These are phyloP conservation scores for Cyprinus carpio DNA, from an alignment of 2,113 vertebrate genomes.

Conservation along the genomic window DNA sequence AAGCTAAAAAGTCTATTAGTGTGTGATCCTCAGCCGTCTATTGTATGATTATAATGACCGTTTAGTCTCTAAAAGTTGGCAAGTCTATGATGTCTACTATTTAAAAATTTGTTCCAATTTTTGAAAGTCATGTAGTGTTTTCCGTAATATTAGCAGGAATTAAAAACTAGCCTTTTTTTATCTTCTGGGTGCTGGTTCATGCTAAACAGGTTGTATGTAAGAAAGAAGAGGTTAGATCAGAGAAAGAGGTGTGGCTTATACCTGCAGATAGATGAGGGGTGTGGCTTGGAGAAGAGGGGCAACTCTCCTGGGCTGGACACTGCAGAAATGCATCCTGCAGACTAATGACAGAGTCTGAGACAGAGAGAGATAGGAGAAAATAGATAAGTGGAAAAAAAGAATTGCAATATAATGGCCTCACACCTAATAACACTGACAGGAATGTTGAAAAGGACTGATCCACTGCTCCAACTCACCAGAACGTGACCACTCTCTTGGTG, in stretches of 20 bases:
- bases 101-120: too few relatives aligned
- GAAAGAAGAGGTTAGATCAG: background rate
- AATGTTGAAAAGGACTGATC: background rate
- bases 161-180: too few relatives aligned
- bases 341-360: conserved; percentile 85
- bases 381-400: background rate
- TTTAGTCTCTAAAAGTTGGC: too few relatives aligned
- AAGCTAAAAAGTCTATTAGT: too few relatives aligned
- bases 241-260: conserved; percentile 54
- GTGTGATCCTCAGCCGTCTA: too few relatives aligned
- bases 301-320: conserved; percentile 76
- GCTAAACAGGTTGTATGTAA: background rate
- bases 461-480: conserved; percentile 76
- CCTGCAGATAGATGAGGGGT: conserved; percentile 74
- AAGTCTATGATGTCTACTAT: too few relatives aligned
- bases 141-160: too few relatives aligned
- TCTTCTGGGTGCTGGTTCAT: background rate
- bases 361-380: background rate
- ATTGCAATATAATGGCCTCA: background rate
- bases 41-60: too few relatives aligned
- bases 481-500: conserved; percentile 80
- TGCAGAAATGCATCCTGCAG: conserved; percentile 81
- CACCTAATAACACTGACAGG: background rate
- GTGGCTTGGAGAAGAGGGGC: conserved; percentile 67
- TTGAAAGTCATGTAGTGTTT: too few relatives aligned